Evolutionary conservation across 2,888 invertebrate species (phyloP).

Genomic region (Drosophila austrosaltans): DNA sequence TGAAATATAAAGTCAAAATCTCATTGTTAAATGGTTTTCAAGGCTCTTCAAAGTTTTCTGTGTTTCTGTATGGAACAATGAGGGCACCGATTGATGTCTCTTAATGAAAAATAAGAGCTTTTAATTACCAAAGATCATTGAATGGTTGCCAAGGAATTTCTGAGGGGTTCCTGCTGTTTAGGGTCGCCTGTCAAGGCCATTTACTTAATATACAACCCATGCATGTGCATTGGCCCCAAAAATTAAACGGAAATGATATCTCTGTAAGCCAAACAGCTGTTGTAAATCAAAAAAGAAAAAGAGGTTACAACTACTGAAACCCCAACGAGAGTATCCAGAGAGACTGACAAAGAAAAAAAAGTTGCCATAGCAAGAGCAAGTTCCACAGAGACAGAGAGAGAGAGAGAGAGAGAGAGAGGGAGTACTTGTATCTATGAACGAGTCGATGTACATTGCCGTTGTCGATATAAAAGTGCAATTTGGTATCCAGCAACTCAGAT

Average conservation of each 20-base stretch:
- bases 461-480: constrained; percentile 79
- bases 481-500: constrained; percentile 70
- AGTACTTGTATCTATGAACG: constrained; percentile 29
- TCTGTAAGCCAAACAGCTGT: constrained; percentile 57
- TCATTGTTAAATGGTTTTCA: too few species aligned
- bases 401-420: constrained; percentile 32
- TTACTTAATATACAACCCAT: constrained; percentile 51
- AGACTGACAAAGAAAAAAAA: constrained; percentile 1
- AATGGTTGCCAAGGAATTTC: too few species aligned
- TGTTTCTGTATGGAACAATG: too few species aligned
- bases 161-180: neutral
- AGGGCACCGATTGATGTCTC: too few species aligned
- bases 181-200: constrained; percentile 5
- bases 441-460: constrained; percentile 17
- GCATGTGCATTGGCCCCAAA: constrained; percentile 68
- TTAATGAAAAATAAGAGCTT: too few species aligned
- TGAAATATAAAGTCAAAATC: too few species aligned
- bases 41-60: too few species aligned
- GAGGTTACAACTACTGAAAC: constrained; percentile 19
- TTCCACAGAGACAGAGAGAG: constrained; percentile 10
- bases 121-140: too few species aligned
- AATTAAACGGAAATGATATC: constrained; percentile 64
- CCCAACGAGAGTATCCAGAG: constrained; percentile 11
- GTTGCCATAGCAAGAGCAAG: constrained; percentile 24
- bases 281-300: constrained; percentile 67